Conservation (phyloP, 2,888 invertebrate genomes). For the Selenia dentaria region DNA sequence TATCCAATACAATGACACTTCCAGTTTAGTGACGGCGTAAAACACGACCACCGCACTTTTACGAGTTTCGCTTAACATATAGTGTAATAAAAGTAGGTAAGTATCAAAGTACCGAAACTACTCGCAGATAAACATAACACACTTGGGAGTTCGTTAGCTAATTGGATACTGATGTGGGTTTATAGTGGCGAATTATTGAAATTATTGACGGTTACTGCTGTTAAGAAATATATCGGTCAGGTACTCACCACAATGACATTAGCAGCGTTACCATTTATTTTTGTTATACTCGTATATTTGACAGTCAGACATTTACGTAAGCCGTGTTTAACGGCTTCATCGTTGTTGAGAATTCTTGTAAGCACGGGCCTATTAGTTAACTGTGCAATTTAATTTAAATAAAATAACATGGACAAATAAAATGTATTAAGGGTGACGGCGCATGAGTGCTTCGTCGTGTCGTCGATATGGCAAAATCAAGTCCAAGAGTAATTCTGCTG, state of each 20-base stretch:
- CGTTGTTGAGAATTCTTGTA: too few relatives aligned
- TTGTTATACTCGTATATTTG: too few relatives aligned
- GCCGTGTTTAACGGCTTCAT: too few relatives aligned
- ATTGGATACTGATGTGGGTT: constrained; percentile 63
- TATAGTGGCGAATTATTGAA: constrained; percentile 49
- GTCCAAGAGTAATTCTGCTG: too few relatives aligned
- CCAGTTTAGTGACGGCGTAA: constrained; percentile 71
- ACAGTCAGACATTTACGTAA: too few relatives aligned
- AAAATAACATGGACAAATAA: too few relatives aligned
- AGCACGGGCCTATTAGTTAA: too few relatives aligned
- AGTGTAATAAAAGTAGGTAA: constrained; percentile 64
- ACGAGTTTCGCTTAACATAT: constrained; percentile 77
- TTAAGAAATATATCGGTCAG: constrained; percentile 16
- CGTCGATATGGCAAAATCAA: too few relatives aligned
- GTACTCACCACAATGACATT: neutral
- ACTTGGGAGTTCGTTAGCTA: constrained; percentile 71
- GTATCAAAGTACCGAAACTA: constrained; percentile 56
- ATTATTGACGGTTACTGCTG: constrained; percentile 39
- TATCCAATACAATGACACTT: constrained; percentile 60
- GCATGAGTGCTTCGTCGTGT: too few relatives aligned
- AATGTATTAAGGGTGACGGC: too few relatives aligned
- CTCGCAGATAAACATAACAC: constrained; percentile 60
- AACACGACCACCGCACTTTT: constrained; percentile 71
- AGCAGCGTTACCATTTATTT: too few relatives aligned
- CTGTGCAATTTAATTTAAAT: too few relatives aligned